Evolutionary conservation across 2,888 invertebrate genomes (phyloP).

Genomic region (Hirtodrosophila confusa): DNA sequence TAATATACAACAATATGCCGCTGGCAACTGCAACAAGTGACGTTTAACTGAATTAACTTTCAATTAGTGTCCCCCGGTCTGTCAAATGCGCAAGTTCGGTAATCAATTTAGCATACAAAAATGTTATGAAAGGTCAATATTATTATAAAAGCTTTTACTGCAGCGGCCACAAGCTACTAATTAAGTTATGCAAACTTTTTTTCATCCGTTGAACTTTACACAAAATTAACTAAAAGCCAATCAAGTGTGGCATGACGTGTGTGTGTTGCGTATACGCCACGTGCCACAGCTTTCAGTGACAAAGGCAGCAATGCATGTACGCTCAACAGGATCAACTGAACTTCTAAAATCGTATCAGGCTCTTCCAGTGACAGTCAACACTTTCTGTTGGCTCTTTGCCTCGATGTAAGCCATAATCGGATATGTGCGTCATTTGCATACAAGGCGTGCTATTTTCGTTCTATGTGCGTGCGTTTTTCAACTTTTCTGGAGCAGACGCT

Average conservation of each 20-base stretch:
- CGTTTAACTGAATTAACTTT: slow-evolving; percentile 53
- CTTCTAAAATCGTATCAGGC: background rate
- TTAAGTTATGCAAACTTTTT: slow-evolving; percentile 23
- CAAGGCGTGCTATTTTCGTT: slow-evolving; percentile 17
- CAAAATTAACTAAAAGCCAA: slow-evolving; percentile 5
- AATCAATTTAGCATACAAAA: slow-evolving; percentile 19
- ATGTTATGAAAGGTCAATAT: slow-evolving; percentile 37
- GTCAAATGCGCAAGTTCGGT: background rate
- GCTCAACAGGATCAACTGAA: slow-evolving; percentile 10
- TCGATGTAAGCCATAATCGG: slow-evolving; percentile 43
- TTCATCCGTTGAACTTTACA: slow-evolving; percentile 11
- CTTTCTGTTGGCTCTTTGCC: slow-evolving; percentile 33
- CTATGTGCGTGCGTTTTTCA: slow-evolving; percentile 13
- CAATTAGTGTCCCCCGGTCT: slow-evolving; percentile 42
- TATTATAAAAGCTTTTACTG: slow-evolving; percentile 21
- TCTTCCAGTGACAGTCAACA: slow-evolving; percentile 10
- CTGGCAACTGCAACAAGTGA: slow-evolving; percentile 17
- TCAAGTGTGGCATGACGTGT: slow-evolving; percentile 3
- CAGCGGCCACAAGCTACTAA: slow-evolving; percentile 14
- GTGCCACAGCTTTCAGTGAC: slow-evolving; percentile 7
- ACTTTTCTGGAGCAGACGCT: slow-evolving; percentile 63
- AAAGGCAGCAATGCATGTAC: slow-evolving; percentile 9
- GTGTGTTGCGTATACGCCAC: slow-evolving; percentile 18
- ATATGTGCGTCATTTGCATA: slow-evolving; percentile 55
- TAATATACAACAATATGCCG: slow-evolving; percentile 22